Evolutionary conservation across 2,888 invertebrate species (phyloP).

Genomic region (Drosophila maculinotata): DNA sequence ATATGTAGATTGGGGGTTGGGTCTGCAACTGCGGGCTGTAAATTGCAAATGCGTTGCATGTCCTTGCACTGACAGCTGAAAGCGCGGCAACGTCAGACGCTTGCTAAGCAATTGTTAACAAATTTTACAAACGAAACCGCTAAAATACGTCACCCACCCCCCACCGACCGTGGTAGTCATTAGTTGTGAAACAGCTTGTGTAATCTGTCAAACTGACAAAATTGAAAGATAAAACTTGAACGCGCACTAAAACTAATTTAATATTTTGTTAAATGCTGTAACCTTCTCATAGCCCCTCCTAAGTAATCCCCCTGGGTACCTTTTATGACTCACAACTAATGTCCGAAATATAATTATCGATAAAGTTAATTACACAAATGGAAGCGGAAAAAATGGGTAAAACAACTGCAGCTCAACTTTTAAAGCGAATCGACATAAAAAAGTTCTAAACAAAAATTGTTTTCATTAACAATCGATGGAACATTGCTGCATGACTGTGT

Average conservation of each 20-base stretch:
- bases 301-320: background rate
- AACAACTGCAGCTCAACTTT: constrained; percentile 33
- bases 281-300: background rate
- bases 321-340: background rate
- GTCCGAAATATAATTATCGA: constrained; percentile 37
- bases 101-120: constrained; percentile 66
- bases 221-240: constrained; percentile 36
- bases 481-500: background rate
- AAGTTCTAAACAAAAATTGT: constrained; percentile 38
- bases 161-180: background rate
- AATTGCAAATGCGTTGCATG: constrained; percentile 70
- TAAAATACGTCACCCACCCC: constrained; percentile 9
- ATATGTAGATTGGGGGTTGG: constrained; percentile 33
- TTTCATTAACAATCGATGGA: constrained; percentile 34
- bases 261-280: constrained; percentile 31
- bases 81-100: constrained; percentile 16
- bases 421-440: constrained; percentile 21
- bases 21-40: constrained; percentile 30
- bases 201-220: constrained; percentile 59
- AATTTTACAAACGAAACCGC: constrained; percentile 49
- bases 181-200: constrained; percentile 15
- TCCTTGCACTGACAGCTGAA: constrained; percentile 29
- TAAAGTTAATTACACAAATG: constrained; percentile 51
- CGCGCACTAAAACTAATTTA: constrained; percentile 50
- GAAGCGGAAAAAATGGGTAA: constrained; percentile 7